Percentiles rank a stretch among this genome's conserved stretches.
phyloP scores from a whole-genome alignment of 2,797 vertebrate species.

The Chiloscyllium punctatum region DNA sequence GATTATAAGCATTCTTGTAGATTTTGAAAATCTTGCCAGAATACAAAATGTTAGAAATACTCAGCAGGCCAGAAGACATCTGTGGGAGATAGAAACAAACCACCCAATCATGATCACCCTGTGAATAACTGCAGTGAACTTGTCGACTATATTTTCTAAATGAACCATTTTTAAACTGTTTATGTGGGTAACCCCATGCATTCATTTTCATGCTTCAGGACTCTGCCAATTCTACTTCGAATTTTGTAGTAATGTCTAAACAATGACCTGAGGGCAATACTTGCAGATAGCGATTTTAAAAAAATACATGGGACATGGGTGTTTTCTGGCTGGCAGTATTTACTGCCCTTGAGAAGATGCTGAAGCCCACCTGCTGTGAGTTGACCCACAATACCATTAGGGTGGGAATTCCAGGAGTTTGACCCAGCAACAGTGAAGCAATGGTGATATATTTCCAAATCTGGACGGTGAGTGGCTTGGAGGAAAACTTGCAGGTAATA shows the following conservation, averaged over 20 bases:
- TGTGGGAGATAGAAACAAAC: neutral
- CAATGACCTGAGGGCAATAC: neutral
- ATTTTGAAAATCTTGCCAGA: neutral
- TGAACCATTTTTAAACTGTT: neutral
- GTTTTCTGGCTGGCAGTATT: no score
- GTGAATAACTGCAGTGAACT: no score
- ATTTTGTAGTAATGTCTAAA: neutral
- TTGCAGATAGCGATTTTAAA: neutral
- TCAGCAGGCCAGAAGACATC: neutral
- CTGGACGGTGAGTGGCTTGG: no score
- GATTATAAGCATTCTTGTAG: neutral
- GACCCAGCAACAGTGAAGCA: no score
- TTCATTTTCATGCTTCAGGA: neutral
- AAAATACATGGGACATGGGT: no score
- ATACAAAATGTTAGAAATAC: neutral
- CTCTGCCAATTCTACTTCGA: neutral
- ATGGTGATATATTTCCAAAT: no score
- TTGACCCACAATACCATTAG: no score
- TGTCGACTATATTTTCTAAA: neutral
- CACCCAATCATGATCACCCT: neutral
- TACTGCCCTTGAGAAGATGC: no score
- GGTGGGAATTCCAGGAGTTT: no score
- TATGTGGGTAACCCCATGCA: neutral
- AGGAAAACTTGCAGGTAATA: no score
- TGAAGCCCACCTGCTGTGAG: no score